phyloP scores from a whole-genome alignment of 2,797 vertebrate species.

The Okamejei kenojei region DNA sequence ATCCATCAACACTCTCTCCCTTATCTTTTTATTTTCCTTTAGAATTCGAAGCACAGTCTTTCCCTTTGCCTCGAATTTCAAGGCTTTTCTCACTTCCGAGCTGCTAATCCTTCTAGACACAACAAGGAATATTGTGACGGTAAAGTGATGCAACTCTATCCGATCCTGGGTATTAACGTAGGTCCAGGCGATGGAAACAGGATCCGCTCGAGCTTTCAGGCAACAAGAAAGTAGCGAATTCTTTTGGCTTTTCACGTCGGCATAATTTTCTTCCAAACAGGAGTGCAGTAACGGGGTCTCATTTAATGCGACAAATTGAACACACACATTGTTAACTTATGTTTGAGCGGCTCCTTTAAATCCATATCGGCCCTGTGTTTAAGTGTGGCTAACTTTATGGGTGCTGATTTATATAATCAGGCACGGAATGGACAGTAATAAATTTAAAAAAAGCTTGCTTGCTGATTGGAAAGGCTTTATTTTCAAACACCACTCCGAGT shows the following conservation, averaged over 20 bases:
- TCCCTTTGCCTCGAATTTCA: conserved; percentile 40
- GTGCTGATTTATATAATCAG: not conserved
- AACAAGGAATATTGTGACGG: conserved; percentile 53
- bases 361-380: not conserved
- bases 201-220: conserved; percentile 49
- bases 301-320: conserved; percentile 51
- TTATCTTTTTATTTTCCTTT: not conserved
- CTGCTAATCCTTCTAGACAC: conserved; percentile 57
- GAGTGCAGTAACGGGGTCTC: conserved; percentile 48
- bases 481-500: not conserved
- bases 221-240: conserved; percentile 48
- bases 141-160: conserved; percentile 53
- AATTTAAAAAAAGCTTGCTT: no score
- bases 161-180: conserved; percentile 46
- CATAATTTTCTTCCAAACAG: conserved; percentile 46
- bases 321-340: conserved; percentile 23
- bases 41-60: conserved; percentile 20
- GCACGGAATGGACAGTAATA: not conserved
- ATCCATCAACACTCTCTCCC: not conserved
- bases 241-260: conserved; percentile 57
- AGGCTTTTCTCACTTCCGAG: conserved; percentile 43
- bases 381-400: not conserved
- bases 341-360: not conserved
- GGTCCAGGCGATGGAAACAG: conserved; percentile 47
- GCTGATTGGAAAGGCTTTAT: not conserved